These are phyloP conservation scores for Geranospiza caerulescens DNA, from an alignment of 2,797 vertebrate species.

Conservation along the genomic window DNA sequence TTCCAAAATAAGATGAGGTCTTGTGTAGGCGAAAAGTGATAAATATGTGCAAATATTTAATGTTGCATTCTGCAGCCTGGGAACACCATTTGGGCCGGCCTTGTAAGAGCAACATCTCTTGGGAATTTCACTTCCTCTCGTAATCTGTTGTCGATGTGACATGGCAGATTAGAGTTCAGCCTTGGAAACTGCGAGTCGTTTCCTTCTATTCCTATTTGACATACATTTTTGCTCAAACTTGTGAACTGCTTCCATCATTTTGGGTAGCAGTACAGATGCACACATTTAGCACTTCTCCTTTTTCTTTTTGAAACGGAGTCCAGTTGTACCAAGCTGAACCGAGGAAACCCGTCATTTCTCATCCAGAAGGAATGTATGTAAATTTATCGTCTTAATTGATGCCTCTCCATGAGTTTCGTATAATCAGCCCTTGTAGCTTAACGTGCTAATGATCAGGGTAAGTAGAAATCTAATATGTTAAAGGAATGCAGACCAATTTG, in stretches of 20 bases:
- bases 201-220: neutral
- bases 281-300: neutral
- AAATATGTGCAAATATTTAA: constrained; percentile 46
- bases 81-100: neutral
- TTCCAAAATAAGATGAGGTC: constrained; percentile 43
- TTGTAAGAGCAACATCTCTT: neutral
- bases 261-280: constrained; percentile 30
- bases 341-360: neutral
- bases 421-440: constrained; percentile 47
- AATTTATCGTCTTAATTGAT: constrained; percentile 45
- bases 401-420: constrained; percentile 40
- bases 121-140: constrained; percentile 3
- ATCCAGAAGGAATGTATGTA: constrained; percentile 37
- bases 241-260: constrained; percentile 33
- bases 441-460: constrained; percentile 29
- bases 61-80: neutral
- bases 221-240: constrained; percentile 17
- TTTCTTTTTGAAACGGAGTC: constrained; percentile 1
- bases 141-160: constrained; percentile 10
- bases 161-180: constrained; percentile 21
- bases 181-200: neutral
- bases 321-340: constrained; percentile 36
- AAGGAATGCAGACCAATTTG: constrained; percentile 51
- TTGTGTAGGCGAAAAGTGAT: constrained; percentile 17
- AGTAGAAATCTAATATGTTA: constrained; percentile 34